Base-by-base conservation (phyloP, 1,140 invertebrate species). In the Rhyzopertha dominica region DNA sequence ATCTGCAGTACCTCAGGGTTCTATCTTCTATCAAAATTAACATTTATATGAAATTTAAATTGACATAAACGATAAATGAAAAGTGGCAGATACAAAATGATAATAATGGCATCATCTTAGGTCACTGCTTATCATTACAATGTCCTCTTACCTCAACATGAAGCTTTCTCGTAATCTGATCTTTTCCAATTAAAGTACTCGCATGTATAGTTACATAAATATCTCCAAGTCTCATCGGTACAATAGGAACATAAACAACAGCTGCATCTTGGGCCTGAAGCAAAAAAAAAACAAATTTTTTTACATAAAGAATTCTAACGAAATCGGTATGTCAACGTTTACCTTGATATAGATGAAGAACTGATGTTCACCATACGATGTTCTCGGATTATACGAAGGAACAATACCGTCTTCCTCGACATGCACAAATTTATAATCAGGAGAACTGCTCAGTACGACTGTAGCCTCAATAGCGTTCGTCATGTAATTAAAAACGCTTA, bases 401-500 rank as follows among this genome's bases (percentile, higher is more conserved):
- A 86, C 90, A 44, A 87, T 83, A 34, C 93, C 93, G 63, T 90
- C 80, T 52, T 88, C 82, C 65, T 94, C 92, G 1, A 98, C 92
- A 52, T 95, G 87, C 8, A 98, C 88, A 63, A 95, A 96, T 70
- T 93, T 90, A 65, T 95, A 96, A 60, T 93, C 80, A 0, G 75
- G 75, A 12, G 90, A 93, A n/a, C 80, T 79, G n/a, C 78, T 79
- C 12, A 97, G 71, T 4, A 93, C 84, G 0, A 97, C 85, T 0
- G 88, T 81, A 4, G 87, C 90, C 71, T 90, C 85, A 37, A 92
- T 83, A 38, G 85, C 79, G 26, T 81, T 79, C 16, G 75, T 77
- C 81, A 91, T 83, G 65, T 95, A 94, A 71, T 98, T 98, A 65
- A 97, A 97, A 0, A 97, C 84, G 0, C 88, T 89, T 0, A 95